Evolutionary conservation across 1,140 invertebrate genomes (phyloP), one percentile per base, ranked within the genome.

Genomic region (Lordiphosa mommai): DNA sequence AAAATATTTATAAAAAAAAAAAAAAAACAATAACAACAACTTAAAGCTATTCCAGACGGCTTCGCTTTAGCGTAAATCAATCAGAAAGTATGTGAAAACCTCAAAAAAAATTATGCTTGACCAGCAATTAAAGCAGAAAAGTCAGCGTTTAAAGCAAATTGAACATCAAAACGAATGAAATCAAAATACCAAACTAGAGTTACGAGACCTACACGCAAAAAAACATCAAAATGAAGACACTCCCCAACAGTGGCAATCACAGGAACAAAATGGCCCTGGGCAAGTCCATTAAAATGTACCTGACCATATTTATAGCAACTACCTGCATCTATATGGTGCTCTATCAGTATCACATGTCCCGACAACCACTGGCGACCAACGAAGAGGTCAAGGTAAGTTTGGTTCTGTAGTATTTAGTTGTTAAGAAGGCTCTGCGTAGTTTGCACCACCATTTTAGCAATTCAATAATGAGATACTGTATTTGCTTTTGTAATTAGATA

Each of bases 261-360:
- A 58, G 46, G 53, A 73, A 50, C 48, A 87, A 88, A 57, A 86
- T 87, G 87, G 71, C 76, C 32, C 48, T 88, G 56, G 86, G 79
- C 12, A 88, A 86, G 80, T 88, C 88, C 49, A 79, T 87, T 56
- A 89, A 88, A 89, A 88, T 89, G 88, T 89, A 88, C 87, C 86
- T 89, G 82, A 89, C 88, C 46, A 88, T 89, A 61, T 88, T 89
- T 61, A 51, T 89, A 65, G 73, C 80, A 43, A 89, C 88, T 50
- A 88, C 86, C 32, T 89, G 88, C 67, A 86, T 89, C 44, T 88
- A 89, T 47, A 88, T 89, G 86, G 76, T 82, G 43, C 82, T 89
- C 38, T 89, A 89, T 56, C 88, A 89, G 66, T 88, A 88, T 55
- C 87, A 88, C 60, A 69, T 87, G 66, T 88, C 74, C 56, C 71